Evolutionary conservation across 2,797 vertebrate species (phyloP), one percentile per base, ranked within the genome.

Genomic region (Acanthurus leucopareius): DNA sequence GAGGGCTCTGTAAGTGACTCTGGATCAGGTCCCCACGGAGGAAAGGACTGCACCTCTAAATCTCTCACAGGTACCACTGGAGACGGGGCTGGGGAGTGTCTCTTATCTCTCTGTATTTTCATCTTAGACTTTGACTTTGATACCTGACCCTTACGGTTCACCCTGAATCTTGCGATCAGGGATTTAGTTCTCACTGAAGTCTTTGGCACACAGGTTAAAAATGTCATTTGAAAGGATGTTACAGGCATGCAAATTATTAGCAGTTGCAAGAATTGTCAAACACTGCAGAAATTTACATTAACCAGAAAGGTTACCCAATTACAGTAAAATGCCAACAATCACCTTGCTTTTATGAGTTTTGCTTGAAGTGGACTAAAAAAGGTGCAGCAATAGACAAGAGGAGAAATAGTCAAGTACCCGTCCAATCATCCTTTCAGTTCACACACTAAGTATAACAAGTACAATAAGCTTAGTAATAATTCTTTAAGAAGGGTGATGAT

Each of bases 21-120:
- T 92, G 94, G 93, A 95, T 89, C 94, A 90, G 93, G 75, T 96
- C 97, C 86, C 96, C 95, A 87, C 95, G 96, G 97, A 96, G 96
- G 97, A 91, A 97, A 96, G 92, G 97, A 97, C 86, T 88, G 95
- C 81, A 96, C 96, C 88, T 96, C 97, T 94, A 97, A 97, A 94
- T 95, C 97, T 75, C 97, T 97, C 87, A 97, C 97, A 91, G 98
- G 97, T 99, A 96, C 94, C 91, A 78, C 8, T 79, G 86, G 83
- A 92, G 86, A 87, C 20, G 79, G 90, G 92, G 88, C 61, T 82
- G 86, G 89, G 85, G 74, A 32, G 32, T 67, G 60, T 90, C 71
- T 90, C 54, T 76, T 90, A 58, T 89, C 71, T 92, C 52, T 91
- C n/a, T 93, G 20, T 85, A 1, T 79, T 2, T 74, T 79, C n/a